A percentile compares a stretch with the other conserved stretches of the same genome.
These are phyloP conservation scores for Hiodon tergisus DNA, from an alignment of 2,113 vertebrate genomes.

Conservation along the genomic window DNA sequence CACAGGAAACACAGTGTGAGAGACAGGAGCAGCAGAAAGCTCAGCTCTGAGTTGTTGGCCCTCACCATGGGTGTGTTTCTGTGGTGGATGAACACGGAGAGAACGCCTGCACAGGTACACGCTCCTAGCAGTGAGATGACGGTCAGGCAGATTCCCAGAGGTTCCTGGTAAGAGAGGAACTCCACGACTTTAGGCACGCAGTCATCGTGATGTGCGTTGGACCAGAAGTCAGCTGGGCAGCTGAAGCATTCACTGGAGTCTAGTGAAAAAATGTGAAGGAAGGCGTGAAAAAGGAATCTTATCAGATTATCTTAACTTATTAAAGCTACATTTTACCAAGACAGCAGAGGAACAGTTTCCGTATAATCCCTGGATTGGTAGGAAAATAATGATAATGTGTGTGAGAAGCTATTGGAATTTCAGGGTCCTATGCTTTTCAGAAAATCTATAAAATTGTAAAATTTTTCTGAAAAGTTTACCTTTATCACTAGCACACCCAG, in stretches of 20 bases:
- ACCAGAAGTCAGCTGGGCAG: constrained; percentile 62
- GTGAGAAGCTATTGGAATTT: no score
- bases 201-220: constrained; percentile 40
- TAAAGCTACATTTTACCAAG: no score
- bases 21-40: constrained; percentile 45
- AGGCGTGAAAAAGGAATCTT: no score
- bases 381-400: no score
- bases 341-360: neutral
- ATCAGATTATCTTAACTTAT: neutral
- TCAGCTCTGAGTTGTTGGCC: constrained; percentile 50
- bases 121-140: constrained; percentile 36
- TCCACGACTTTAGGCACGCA: constrained; percentile 53
- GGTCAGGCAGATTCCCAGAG: constrained; percentile 39
- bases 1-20: constrained; percentile 47
- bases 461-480: no score
- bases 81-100: constrained; percentile 37
- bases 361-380: no score
- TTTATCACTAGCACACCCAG: no score
- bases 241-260: constrained; percentile 49
- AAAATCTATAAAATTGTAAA: no score
- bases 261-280: constrained; percentile 15
- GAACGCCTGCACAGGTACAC: constrained; percentile 33
- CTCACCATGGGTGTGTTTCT: constrained; percentile 45
- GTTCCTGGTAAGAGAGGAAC: constrained; percentile 42
- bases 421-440: no score